Conservation (phyloP, 1,140 invertebrate species). For the Heterodera schachtii region DNA sequence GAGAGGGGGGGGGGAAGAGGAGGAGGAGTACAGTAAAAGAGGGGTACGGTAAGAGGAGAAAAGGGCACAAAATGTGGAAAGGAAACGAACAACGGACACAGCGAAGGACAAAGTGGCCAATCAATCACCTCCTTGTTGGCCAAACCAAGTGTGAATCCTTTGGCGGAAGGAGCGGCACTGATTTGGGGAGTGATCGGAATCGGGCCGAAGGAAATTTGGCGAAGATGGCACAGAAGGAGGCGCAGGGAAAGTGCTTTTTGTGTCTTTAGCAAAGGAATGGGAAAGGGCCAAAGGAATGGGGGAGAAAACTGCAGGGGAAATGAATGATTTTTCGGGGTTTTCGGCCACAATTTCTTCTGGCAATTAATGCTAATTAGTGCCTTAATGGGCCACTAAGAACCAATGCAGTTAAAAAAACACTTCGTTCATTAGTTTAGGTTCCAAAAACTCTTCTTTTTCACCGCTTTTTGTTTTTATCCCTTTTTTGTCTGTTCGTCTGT, state of each 20-base stretch:
- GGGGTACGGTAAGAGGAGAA: not conserved
- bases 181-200: not conserved
- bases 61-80: not conserved
- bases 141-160: constrained; percentile 22
- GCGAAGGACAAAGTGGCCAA: not conserved
- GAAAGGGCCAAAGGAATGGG: not conserved
- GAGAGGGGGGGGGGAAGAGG: too few species aligned
- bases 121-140: not conserved
- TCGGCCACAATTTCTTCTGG: not conserved
- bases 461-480: not conserved
- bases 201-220: not conserved
- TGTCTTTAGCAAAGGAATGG: not conserved
- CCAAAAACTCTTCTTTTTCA: too few species aligned
- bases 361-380: too few species aligned
- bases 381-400: too few species aligned
- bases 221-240: constrained; percentile 10
- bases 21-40: not conserved
- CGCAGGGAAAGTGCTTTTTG: constrained; percentile 4
- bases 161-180: not conserved
- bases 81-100: not conserved
- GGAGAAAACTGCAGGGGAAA: not conserved
- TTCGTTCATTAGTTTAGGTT: not conserved
- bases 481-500: not conserved
- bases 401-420: too few species aligned
- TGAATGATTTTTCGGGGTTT: not conserved